A percentile compares a stretch with the other conserved stretches of the same genome.
Conservation (phyloP, 2,888 invertebrate species). For the Cylloceria caligata region DNA sequence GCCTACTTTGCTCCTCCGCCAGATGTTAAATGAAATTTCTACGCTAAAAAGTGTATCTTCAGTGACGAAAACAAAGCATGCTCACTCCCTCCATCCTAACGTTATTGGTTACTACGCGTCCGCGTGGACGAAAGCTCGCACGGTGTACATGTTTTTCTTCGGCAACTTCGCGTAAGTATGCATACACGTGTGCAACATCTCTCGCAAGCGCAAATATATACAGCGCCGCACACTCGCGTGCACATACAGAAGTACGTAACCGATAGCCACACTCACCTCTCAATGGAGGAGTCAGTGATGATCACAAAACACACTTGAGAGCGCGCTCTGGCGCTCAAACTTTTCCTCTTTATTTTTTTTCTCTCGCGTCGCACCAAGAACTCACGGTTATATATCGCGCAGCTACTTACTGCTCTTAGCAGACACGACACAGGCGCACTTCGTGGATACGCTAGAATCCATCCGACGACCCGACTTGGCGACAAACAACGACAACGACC, state of each 20-base stretch:
- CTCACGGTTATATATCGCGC: background rate
- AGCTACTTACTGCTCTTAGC: background rate
- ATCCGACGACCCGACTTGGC: constrained; percentile 4
- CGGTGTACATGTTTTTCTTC: background rate
- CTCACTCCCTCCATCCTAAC: too few relatives aligned
- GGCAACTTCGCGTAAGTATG: background rate
- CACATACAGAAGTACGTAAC: background rate
- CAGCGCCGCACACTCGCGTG: too few relatives aligned
- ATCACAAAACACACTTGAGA: constrained; percentile 16
- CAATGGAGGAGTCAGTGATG: background rate
- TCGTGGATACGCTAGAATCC: constrained; percentile 2
- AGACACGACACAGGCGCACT: constrained; percentile 1
- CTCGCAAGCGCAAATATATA: background rate
- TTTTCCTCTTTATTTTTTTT: background rate
- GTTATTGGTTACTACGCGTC: constrained; percentile 15
- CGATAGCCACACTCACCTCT: constrained; percentile 2
- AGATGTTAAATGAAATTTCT: constrained; percentile 27
- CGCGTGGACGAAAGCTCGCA: constrained; percentile 29
- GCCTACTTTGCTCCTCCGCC: too few relatives aligned
- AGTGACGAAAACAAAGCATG: constrained; percentile 53
- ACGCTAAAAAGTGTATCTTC: background rate
- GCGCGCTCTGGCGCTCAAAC: constrained; percentile 44
- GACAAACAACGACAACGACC: background rate
- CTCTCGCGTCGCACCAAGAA: constrained; percentile 27
- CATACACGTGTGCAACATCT: background rate